Conservation (phyloP, 2,888 invertebrate genomes). For the Imbricaverruca yamaguchii region DNA sequence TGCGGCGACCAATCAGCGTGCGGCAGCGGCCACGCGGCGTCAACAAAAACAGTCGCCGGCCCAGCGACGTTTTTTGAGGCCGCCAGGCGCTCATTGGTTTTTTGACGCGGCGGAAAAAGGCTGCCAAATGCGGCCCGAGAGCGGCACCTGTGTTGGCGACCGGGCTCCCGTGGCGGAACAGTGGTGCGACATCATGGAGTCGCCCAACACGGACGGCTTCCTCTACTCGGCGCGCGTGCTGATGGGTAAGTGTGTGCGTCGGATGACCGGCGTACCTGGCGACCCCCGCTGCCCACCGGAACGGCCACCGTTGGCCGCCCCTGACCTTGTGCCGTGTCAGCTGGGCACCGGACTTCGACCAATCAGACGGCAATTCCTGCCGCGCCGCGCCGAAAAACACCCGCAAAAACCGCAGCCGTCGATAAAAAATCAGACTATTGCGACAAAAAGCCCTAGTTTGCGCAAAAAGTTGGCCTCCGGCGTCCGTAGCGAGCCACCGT, state of each 20-base stretch:
- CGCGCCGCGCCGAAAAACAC: not conserved
- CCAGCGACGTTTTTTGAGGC: not conserved
- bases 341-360: not conserved
- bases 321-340: not conserved
- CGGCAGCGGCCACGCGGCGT: not conserved
- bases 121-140: not conserved
- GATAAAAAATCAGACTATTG: not conserved
- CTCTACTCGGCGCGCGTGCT: not conserved
- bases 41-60: not conserved
- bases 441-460: not conserved
- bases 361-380: not conserved
- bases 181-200: not conserved
- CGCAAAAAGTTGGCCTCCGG: too few relatives aligned
- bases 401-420: slow-evolving; percentile 1
- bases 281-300: too few relatives aligned
- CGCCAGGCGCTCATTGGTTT: not conserved
- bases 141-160: not conserved
- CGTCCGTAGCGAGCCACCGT: too few relatives aligned
- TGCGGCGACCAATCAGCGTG: not conserved
- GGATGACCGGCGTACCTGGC: not conserved
- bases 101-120: slow-evolving; percentile 7
- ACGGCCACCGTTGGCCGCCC: too few relatives aligned
- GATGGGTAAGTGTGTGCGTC: not conserved
- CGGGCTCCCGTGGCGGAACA: not conserved
- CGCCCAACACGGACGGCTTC: not conserved